Evolutionary conservation across 2,113 vertebrate genomes (phyloP), one percentile per base, ranked within the genome.

Genomic region (Strix uralensis): DNA sequence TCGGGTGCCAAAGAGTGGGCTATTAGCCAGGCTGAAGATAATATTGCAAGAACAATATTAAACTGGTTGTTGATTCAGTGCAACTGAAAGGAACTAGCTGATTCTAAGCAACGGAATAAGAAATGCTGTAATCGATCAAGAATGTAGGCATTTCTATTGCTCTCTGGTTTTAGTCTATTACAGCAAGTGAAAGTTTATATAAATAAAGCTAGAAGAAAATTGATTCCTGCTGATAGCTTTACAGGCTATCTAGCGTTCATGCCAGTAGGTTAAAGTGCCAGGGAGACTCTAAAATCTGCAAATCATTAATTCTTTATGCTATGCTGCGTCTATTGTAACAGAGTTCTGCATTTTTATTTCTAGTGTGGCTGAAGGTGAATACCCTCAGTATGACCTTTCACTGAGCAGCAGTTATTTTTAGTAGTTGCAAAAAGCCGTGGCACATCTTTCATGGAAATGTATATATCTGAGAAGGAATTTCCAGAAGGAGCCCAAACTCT

Each of bases 321-420:
- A 2, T 34, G 18, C 42, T 78, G 54, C 55, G 22, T 51, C 32
- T 77, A 2, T n/a, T 17, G 27, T n/a, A 49, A 54, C 38, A 30
- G 84, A 92, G 18, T 89, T 59, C 26, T 70, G 13, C 15, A 8
- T 75, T 89, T 96, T 94, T 74, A 36, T 74, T 84, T 84, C 18
- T 71, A 44, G 13, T 22, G 5, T 55, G 26, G 8, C 38, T 15
- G 1, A 94, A 74, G 82, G n/a, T 74, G 74, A 42, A 14, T 61
- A 81, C 49, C 12, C 25, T 77, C 69, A 22, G 27, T 58, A 11
- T 69, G 71, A 79, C 46, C 7, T 86, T 75, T 92, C 55, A 70
- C 51, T 84, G 63, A 88, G 51, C 80, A 89, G 47, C 27, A 55
- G 51, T 81, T 96, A 84, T 85, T 95, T 97, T 93, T 81, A 88